Conservation (phyloP, 2,797 vertebrate species). For the Petrocephalus sullivani region DNA sequence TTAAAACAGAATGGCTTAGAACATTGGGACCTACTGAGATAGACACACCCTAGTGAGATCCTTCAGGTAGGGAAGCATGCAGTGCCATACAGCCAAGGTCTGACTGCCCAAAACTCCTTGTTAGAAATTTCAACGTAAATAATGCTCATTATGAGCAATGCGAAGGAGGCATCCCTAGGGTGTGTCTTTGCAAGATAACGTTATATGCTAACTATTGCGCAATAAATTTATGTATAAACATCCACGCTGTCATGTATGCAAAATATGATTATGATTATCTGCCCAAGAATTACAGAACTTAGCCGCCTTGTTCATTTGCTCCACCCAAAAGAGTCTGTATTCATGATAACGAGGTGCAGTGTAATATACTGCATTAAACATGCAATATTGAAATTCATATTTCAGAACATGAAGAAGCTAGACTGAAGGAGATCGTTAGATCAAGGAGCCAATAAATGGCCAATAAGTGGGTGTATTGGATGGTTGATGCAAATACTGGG, state of each 20-base stretch:
- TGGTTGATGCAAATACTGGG: no score
- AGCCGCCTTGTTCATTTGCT: neutral
- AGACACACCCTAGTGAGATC: constrained; percentile 17
- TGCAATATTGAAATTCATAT: neutral
- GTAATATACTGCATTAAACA: neutral
- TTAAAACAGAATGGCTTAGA: constrained; percentile 38
- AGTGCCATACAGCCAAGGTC: constrained; percentile 28
- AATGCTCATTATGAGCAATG: constrained; percentile 41
- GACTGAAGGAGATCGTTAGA: neutral
- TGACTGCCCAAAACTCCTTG: constrained; percentile 43
- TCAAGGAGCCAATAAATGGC: neutral
- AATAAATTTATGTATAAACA: neutral
- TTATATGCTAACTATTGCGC: neutral
- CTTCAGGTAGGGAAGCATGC: neutral
- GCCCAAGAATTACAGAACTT: neutral
- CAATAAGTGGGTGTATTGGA: neutral
- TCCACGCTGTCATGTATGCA: neutral
- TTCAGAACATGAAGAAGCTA: neutral
- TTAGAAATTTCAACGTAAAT: constrained; percentile 32
- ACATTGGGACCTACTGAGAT: neutral
- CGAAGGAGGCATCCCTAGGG: constrained; percentile 34
- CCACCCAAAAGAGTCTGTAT: neutral
- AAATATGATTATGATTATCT: neutral
- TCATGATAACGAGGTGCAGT: neutral
- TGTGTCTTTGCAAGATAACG: neutral